Evolutionary conservation across 2,113 vertebrate species (phyloP).

Genomic region (Ictalurus punctatus): DNA sequence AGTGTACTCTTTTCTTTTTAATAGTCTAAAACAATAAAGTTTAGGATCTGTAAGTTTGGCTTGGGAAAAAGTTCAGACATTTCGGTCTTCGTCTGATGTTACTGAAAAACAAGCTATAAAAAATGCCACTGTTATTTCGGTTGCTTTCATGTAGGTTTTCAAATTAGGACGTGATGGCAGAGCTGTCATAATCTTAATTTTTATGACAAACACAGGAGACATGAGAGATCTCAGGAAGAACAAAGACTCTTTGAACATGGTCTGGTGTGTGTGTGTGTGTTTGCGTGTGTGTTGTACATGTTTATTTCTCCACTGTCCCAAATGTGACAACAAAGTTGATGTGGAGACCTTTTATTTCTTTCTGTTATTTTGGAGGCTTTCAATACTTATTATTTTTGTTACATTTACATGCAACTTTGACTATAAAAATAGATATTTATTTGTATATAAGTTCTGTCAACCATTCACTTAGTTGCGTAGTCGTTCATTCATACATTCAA

Average conservation of each 20-base stretch:
- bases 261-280: background rate
- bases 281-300: background rate
- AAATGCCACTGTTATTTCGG: background rate
- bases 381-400: background rate
- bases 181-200: conserved; percentile 33
- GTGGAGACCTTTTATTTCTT: background rate
- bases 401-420: background rate
- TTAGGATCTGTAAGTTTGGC: background rate
- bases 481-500: background rate
- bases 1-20: background rate
- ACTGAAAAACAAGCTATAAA: conserved; percentile 10
- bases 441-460: too few species aligned
- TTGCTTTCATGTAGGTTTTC: conserved; percentile 17
- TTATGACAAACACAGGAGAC: conserved; percentile 18
- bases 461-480: background rate
- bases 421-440: background rate
- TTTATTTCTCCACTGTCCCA: background rate
- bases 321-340: background rate
- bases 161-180: conserved; percentile 32
- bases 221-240: conserved; percentile 20
- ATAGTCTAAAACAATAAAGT: background rate
- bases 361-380: background rate
- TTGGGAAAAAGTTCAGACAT: background rate
- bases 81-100: background rate
- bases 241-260: conserved; percentile 29